A percentile compares a stretch with the other conserved stretches of the same genome.
Evolutionary conservation across 2,797 vertebrate genomes (phyloP).

Genomic region (Astyanax mexicanus): DNA sequence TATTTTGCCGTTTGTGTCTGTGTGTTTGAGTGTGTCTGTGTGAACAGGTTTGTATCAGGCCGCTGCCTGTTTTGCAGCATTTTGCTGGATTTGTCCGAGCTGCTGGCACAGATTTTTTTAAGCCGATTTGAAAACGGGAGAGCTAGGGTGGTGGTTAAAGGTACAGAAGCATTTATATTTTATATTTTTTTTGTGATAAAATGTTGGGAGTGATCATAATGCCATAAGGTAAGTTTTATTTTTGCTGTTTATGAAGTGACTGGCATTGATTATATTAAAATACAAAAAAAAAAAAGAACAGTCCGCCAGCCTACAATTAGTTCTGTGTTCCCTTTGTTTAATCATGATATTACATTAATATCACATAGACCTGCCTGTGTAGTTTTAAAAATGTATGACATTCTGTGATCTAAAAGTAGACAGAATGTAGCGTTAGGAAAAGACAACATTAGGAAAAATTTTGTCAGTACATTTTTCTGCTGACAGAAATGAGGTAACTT

Average conservation of each 20-base stretch:
- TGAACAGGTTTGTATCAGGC: background rate
- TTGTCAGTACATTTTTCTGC: no score
- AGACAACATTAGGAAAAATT: no score
- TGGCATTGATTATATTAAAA: background rate
- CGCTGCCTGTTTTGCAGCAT: background rate
- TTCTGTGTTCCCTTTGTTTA: no score
- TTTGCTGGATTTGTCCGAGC: background rate
- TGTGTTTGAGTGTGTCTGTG: background rate
- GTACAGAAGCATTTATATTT: background rate
- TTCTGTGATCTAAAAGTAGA: no score
- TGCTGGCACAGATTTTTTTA: slow-evolving; percentile 4
- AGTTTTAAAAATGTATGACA: background rate
- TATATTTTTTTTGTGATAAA: background rate
- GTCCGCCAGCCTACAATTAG: background rate
- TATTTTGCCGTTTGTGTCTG: background rate
- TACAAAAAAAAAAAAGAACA: background rate
- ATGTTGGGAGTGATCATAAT: background rate
- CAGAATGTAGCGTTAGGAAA: no score
- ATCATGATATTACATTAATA: no score
- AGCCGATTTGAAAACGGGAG: background rate
- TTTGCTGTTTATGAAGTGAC: background rate
- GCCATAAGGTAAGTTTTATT: no score
- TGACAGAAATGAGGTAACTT: no score
- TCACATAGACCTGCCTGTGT: background rate
- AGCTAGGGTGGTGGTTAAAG: background rate